Evolutionary conservation across 1,140 invertebrate species (phyloP).

Genomic region (Drosophila bocqueti): DNA sequence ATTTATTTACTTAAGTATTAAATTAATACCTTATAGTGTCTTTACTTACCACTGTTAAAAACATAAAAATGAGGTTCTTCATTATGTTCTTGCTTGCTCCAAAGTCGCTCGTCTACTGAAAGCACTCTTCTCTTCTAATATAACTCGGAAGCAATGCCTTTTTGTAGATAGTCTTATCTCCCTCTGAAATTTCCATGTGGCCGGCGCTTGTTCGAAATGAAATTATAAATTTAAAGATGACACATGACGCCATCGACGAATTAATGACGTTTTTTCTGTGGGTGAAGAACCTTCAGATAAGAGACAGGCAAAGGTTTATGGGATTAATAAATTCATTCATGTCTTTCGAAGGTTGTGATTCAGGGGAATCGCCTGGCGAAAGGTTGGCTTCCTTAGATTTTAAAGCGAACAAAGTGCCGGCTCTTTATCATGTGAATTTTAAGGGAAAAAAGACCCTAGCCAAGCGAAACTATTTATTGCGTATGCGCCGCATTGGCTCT

Average conservation of each 20-base stretch:
- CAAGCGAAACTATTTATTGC: constrained; percentile 21
- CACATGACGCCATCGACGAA: constrained; percentile 23
- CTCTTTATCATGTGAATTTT: constrained; percentile 23
- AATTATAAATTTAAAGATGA: constrained; percentile 32
- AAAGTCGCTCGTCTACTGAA: constrained; percentile 55
- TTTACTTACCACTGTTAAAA: constrained; percentile 14
- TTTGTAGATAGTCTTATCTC: constrained; percentile 42
- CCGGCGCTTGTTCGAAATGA: constrained; percentile 4
- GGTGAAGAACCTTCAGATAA: constrained; percentile 31
- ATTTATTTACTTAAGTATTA: neutral
- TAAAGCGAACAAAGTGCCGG: constrained; percentile 13
- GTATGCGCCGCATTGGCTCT: constrained; percentile 15
- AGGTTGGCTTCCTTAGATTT: neutral
- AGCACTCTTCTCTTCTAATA: neutral
- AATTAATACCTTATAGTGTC: accelerated
- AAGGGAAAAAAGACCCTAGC: neutral
- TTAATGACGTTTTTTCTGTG: constrained; percentile 33
- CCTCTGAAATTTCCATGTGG: constrained; percentile 29
- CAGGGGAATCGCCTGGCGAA: neutral
- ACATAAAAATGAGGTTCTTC: neutral
- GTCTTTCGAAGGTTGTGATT: constrained; percentile 18
- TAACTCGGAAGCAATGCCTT: constrained; percentile 24
- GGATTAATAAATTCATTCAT: constrained; percentile 33
- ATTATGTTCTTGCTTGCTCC: constrained; percentile 37
- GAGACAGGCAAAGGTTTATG: constrained; percentile 6